Conservation (phyloP, 2,113 vertebrate genomes). For the Coturnix japonica region DNA sequence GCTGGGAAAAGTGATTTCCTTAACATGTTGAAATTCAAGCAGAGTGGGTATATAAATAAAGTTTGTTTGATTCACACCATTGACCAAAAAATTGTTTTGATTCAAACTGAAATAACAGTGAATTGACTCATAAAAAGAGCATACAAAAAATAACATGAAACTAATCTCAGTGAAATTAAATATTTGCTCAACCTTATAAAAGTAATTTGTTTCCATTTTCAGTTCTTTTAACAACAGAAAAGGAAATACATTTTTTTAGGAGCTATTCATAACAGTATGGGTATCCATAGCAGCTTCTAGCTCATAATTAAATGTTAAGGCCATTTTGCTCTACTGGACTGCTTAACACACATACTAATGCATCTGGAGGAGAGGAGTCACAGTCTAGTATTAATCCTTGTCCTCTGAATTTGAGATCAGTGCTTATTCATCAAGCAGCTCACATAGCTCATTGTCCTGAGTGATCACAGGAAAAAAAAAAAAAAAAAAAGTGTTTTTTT, state of each 20-base stretch:
- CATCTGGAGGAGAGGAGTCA: neutral
- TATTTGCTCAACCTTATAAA: neutral
- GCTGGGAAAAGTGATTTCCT: neutral
- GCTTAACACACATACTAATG: neutral
- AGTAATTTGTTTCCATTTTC: neutral
- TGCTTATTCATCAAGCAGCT: neutral
- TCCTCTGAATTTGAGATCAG: neutral
- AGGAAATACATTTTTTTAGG: neutral
- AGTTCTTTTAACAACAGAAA: neutral
- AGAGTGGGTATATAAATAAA: neutral
- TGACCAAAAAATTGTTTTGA: neutral
- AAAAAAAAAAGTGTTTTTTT: accelerated
- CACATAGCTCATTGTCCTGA: neutral
- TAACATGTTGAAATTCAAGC: neutral
- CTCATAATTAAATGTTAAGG: neutral
- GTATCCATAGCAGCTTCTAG: neutral
- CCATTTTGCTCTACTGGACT: neutral
- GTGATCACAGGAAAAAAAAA: neutral
- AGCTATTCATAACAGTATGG: neutral
- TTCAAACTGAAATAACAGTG: neutral
- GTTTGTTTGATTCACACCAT: neutral
- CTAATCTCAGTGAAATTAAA: neutral
- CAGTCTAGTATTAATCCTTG: neutral
- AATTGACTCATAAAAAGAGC: neutral
- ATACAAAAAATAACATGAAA: neutral